Evolutionary conservation across 2,888 invertebrate species (phyloP), one percentile per base, ranked within the genome.

Genomic region (Lomographa bimaculata): DNA sequence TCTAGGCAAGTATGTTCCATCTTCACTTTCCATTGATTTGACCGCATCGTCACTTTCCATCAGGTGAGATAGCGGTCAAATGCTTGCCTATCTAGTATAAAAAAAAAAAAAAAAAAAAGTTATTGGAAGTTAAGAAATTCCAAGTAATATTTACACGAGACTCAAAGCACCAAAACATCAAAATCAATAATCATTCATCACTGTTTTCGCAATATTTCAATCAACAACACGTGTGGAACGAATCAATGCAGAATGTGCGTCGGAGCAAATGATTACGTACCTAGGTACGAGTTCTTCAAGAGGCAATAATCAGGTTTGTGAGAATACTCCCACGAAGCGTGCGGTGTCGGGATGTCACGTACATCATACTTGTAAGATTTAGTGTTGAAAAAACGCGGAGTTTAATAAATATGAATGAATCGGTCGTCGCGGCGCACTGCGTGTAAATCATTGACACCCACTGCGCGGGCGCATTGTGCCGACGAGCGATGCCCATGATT

Each of bases 391-490:
- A 80, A 83, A 81, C 57, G 67, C 69, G 56, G 66, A 61, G 62
- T 64, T 71, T 75, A 78, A 81, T 84, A 83, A 80, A 84, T 83
- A 83, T 82, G 80, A 82, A 81, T 82, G 79, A 79, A 70, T 68
- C 66, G 57, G 63, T 53, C 47, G 60, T 64, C 59, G 63, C 65
- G 70, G 66, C 61, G 66, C 50, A 53, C 64, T 57, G 64, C 39
- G 61, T 57, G 78, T 81, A 82, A 80, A 82, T 85, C 81, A 80
- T 69, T 55, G 72, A 79, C 82, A 79, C 85, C 84, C 85, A 84
- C 85, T 72, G 81, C 64, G 81, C 65, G 50, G 30, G 63, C 72
- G 66, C 70, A 60, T 65, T 68, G 62, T 64, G 57, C 54, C 28
- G 52, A 12, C 30, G 18, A 23, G 23, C 29, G 24, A 21, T 34